Conservation (phyloP, 1,140 invertebrate species). For the Campodea augens region DNA sequence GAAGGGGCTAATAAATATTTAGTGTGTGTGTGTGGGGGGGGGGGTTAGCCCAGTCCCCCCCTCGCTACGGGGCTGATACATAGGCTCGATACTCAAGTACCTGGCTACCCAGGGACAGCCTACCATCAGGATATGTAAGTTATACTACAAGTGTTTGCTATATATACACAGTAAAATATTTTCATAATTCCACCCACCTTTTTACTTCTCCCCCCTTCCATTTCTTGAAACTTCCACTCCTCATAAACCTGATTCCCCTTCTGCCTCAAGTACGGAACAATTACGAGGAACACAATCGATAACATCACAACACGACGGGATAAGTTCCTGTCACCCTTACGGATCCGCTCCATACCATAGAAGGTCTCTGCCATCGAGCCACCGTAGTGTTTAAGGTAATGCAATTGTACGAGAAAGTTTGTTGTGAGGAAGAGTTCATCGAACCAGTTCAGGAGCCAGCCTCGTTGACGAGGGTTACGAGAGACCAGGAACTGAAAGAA, state of each 20-base stretch:
- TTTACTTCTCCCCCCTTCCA: neutral
- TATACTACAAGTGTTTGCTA: too few species aligned
- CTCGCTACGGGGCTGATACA: too few species aligned
- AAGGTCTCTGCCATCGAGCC: neutral
- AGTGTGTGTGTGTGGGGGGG: too few species aligned
- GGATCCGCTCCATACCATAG: neutral
- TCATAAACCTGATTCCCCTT: neutral
- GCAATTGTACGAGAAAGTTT: neutral
- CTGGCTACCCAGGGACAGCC: too few species aligned
- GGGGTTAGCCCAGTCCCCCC: too few species aligned
- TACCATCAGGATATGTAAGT: too few species aligned
- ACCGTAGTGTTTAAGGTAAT: neutral
- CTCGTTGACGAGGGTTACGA: neutral
- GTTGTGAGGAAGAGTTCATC: neutral
- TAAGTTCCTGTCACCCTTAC: neutral
- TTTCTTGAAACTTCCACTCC: neutral
- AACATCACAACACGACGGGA: neutral
- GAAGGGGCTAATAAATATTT: too few species aligned
- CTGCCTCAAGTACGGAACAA: neutral
- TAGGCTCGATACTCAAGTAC: too few species aligned
- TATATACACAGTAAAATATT: too few species aligned
- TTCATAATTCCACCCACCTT: too few species aligned
- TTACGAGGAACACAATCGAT: neutral
- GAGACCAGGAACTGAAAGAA: neutral
- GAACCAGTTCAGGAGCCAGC: neutral